Evolutionary conservation across 2,888 invertebrate genomes (phyloP).

Genomic region (Sphinx pinastri): DNA sequence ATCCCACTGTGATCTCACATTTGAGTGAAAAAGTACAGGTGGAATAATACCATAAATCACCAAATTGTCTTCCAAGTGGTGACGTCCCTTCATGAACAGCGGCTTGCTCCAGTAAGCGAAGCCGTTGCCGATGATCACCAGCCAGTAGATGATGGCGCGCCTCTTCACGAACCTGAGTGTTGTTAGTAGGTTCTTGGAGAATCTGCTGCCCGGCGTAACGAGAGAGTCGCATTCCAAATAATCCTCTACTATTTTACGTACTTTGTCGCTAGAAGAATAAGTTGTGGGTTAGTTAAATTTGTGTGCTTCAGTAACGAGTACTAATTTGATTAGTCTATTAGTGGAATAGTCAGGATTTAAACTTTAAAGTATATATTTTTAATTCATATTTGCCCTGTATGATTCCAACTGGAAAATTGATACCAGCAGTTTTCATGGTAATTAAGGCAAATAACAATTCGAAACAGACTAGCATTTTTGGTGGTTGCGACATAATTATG

Average conservation of each 20-base stretch:
- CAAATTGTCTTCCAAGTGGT: constrained; percentile 54
- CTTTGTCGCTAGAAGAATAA: constrained; percentile 42
- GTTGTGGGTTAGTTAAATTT: neutral
- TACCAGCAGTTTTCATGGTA: no score
- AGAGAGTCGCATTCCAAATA: constrained; percentile 47
- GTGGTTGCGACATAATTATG: no score
- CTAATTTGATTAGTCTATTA: neutral
- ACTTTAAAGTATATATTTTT: no score
- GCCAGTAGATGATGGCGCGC: constrained; percentile 58
- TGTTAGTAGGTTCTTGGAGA: constrained; percentile 47
- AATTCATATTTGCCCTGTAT: no score
- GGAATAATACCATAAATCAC: constrained; percentile 49
- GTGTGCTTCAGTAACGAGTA: neutral
- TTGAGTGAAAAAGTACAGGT: no score
- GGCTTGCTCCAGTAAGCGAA: constrained; percentile 50
- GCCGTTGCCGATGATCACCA: constrained; percentile 52
- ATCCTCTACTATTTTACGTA: constrained; percentile 49
- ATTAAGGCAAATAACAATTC: no score
- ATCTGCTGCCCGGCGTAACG: constrained; percentile 48
- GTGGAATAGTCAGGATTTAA: no score
- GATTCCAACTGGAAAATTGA: no score
- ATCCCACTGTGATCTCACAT: no score
- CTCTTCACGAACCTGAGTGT: constrained; percentile 53
- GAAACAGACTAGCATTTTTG: no score
- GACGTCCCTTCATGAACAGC: constrained; percentile 55